These are phyloP conservation scores for Polyommatus iphigenia DNA, from an alignment of 2,888 invertebrate species.

Conservation along the genomic window DNA sequence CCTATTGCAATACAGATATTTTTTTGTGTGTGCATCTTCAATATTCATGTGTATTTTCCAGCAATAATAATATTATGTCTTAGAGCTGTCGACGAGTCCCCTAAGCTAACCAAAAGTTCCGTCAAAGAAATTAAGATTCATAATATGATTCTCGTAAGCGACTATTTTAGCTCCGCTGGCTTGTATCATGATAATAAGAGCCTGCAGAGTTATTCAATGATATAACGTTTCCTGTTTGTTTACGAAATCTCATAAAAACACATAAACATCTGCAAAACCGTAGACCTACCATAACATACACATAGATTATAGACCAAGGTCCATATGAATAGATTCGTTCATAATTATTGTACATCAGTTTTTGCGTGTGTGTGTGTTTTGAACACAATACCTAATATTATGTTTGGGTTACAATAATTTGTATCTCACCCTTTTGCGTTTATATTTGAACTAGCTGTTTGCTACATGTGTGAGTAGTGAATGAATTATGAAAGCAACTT, in stretches of 20 bases:
- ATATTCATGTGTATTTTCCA: too few relatives aligned
- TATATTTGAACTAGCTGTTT: background rate
- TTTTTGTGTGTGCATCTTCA: too few relatives aligned
- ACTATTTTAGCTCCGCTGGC: too few relatives aligned
- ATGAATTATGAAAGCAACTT: background rate
- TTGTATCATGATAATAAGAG: background rate
- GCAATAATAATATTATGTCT: too few relatives aligned
- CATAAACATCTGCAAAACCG: background rate
- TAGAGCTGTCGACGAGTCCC: too few relatives aligned
- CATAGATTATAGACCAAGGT: background rate
- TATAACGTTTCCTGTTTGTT: background rate
- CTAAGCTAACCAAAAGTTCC: too few relatives aligned
- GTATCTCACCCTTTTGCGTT: background rate
- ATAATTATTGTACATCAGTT: background rate
- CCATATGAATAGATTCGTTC: conserved; percentile 3
- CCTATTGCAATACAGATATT: too few relatives aligned
- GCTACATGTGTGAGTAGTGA: background rate
- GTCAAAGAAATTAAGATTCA: too few relatives aligned
- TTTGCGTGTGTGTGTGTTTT: background rate
- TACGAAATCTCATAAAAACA: conserved; percentile 10
- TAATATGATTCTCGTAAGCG: too few relatives aligned
- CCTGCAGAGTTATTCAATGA: background rate
- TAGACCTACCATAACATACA: conserved; percentile 14
- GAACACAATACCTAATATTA: background rate
- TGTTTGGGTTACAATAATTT: background rate